Base-by-base conservation (phyloP, 2,888 invertebrate species). In the Escarpia spicata region DNA sequence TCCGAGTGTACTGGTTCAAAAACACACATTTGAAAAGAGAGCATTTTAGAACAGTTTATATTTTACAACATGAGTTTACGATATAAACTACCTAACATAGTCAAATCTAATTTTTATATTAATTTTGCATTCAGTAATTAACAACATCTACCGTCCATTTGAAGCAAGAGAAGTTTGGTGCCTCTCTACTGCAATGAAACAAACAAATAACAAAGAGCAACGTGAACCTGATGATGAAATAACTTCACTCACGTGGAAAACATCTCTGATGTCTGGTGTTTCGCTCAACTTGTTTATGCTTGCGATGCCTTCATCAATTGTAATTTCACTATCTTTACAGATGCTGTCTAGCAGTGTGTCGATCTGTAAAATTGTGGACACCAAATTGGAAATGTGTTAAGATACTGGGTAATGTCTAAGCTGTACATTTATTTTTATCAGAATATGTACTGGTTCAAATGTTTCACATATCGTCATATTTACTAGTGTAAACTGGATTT, bases 281-380 rank as follows among this genome's bases (percentile, higher is more conserved):
- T 94, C 93, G 92, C 95, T 95, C 94, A 96, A 94, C 52, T 95
- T 95, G 52, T 94, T 94, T 91, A 96, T 94, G 43, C 96, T 96
- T 92, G 94, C 93, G 60, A 96, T 95, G 43, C 96, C 95, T 91
- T 99, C 98, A 94, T 98, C 98, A 0, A 98, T 98, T 0, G 98
- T 97, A 94, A 99, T 98, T 58, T 92, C 92, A 12, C 37, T 91
- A 91, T 99, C 99, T 95, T 98, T 98, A 98, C 98, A 98, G 95
- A 98, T 99, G 93, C 98, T 98, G 91, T 98, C 98, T 91, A 99
- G 97, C 97, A 99, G 98, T 93, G 98, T 97, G 95, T 98, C 98
- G n/a, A 99, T 98, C 98, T 98, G 94, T 43, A 93, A 94, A n/a
- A 91, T 26, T 26, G n/a, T 26, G 19, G 75, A 92, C 12, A 89